These are phyloP conservation scores for Pipra filicauda DNA, from an alignment of 2,113 vertebrate genomes.

Conservation along the genomic window DNA sequence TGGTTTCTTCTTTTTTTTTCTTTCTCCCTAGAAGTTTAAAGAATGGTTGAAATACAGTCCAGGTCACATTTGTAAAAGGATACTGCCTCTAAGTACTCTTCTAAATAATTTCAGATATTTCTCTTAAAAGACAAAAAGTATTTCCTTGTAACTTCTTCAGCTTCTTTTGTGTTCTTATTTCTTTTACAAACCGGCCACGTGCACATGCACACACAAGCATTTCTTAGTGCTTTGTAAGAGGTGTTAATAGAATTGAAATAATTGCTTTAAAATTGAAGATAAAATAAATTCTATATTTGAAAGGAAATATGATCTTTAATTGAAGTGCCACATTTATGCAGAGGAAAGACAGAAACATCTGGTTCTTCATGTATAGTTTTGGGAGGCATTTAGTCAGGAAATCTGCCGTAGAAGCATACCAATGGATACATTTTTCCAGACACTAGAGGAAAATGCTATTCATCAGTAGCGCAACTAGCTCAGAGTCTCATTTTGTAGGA, in stretches of 20 bases:
- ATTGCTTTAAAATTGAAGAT: not conserved
- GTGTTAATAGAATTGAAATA: not conserved
- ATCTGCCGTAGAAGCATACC: not conserved
- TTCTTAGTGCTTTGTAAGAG: not conserved
- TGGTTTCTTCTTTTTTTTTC: not conserved
- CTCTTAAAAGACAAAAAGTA: conserved; percentile 47
- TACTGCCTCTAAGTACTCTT: conserved; percentile 34
- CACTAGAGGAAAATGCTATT: not conserved
- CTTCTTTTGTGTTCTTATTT: conserved; percentile 1
- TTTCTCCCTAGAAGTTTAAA: conserved; percentile 17
- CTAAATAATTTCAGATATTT: conserved; percentile 36
- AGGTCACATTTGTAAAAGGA: conserved; percentile 61
- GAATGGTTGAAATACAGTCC: conserved; percentile 48
- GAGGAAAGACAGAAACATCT: not conserved
- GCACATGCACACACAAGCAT: not conserved
- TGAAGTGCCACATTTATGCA: not conserved
- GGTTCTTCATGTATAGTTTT: not conserved
- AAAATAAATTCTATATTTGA: not conserved
- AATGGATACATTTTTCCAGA: not conserved
- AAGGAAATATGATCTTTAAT: not conserved
- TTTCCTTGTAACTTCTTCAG: conserved; percentile 37
- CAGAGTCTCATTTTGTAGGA: not conserved
- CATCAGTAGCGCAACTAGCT: not conserved
- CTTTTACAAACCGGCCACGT: not conserved
- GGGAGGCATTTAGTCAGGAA: conserved; percentile 5